Evolutionary conservation across 2,888 invertebrate genomes (phyloP).

Genomic region (Acrobasis repandana): DNA sequence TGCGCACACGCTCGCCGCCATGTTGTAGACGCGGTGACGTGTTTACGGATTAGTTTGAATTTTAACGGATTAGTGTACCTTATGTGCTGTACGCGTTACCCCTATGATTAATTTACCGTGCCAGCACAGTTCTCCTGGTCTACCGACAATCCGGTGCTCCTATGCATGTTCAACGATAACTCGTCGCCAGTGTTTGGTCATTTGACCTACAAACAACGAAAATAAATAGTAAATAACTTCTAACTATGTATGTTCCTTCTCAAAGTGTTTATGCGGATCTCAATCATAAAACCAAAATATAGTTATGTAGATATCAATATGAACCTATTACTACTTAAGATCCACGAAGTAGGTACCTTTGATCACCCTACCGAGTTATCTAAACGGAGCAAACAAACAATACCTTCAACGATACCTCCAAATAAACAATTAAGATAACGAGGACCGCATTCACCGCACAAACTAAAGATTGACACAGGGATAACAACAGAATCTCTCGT

Average conservation of each 20-base stretch:
- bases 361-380: conserved; percentile 8
- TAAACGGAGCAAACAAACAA: conserved; percentile 23
- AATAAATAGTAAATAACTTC: too few relatives aligned
- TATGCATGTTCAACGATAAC: too few relatives aligned
- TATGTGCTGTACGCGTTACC: not conserved
- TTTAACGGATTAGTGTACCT: conserved; percentile 52
- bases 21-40: conserved; percentile 43
- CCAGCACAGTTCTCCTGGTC: too few relatives aligned
- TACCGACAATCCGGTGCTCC: too few relatives aligned
- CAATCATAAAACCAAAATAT: too few relatives aligned
- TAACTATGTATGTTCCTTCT: too few relatives aligned
- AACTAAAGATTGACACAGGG: not conserved
- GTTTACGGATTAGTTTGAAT: conserved; percentile 57
- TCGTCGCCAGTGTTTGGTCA: too few relatives aligned
- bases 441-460: conserved; percentile 3
- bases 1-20: conserved; percentile 61
- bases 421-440: conserved; percentile 32
- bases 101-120: too few relatives aligned
- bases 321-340: not conserved
- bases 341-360: not conserved
- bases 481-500: too few relatives aligned
- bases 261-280: too few relatives aligned
- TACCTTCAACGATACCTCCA: conserved; percentile 28
- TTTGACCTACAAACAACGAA: too few relatives aligned
- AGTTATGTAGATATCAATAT: too few relatives aligned